A percentile compares a stretch with the other conserved stretches of the same genome.
Conservation (phyloP, 2,113 vertebrate species). For the Podiceps cristatus region DNA sequence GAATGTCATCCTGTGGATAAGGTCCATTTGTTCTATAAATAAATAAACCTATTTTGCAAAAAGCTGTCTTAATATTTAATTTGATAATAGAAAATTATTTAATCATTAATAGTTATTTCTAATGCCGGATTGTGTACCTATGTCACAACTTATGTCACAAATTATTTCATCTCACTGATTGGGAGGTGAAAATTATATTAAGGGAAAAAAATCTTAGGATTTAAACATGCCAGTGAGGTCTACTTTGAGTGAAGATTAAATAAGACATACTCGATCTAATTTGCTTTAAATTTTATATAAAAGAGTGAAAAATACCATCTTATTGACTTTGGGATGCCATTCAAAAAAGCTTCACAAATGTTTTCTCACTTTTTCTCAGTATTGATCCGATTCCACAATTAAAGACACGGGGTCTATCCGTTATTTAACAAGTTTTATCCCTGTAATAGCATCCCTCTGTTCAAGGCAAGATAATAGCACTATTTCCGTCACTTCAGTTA, state of each 20-base stretch:
- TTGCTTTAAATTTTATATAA: background rate
- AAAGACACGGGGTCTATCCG: background rate
- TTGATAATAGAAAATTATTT: background rate
- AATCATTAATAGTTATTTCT: background rate
- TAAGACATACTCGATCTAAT: background rate
- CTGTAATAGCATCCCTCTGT: background rate
- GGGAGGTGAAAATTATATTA: background rate
- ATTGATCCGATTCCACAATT: background rate
- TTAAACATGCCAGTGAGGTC: background rate
- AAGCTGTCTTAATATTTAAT: background rate
- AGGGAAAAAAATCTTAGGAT: background rate
- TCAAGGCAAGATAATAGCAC: background rate
- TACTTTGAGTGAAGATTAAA: background rate
- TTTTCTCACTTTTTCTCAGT: background rate
- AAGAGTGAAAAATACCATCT: background rate
- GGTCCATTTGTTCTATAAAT: background rate
- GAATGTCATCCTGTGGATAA: background rate
- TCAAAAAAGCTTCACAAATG: background rate
- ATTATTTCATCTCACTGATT: background rate
- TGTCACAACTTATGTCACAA: background rate
- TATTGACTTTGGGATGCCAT: background rate
- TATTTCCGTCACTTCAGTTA: background rate
- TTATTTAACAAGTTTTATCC: slow-evolving; percentile 17
- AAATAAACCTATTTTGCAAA: background rate
- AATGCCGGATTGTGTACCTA: background rate